Evolutionary conservation across 2,888 invertebrate genomes (phyloP).

Genomic region (Cancer borealis): DNA sequence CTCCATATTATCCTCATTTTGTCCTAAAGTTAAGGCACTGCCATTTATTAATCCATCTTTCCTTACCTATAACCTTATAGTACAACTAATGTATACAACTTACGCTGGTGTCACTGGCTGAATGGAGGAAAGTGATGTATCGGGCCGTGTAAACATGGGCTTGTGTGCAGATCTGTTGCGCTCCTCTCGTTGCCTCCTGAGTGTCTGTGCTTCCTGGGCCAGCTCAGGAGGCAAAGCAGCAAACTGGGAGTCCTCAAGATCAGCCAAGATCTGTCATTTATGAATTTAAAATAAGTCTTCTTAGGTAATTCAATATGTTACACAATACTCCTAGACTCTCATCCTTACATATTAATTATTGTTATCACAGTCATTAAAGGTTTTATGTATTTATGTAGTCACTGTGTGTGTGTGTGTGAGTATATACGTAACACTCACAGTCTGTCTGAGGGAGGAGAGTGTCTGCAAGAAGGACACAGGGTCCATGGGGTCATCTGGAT

Average conservation of each 20-base stretch:
- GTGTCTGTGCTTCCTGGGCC: conserved; percentile 89
- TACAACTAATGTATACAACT: not conserved
- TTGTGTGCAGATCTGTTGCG: conserved; percentile 88
- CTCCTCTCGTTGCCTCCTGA: conserved; percentile 88
- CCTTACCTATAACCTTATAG: too few relatives aligned
- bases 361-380: too few relatives aligned
- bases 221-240: conserved; percentile 90
- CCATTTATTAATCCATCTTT: too few relatives aligned
- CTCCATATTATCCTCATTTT: too few relatives aligned
- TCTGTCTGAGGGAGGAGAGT: conserved; percentile 87
- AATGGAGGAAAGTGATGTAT: conserved; percentile 84
- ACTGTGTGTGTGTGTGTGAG: not conserved
- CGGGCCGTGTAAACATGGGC: conserved; percentile 83
- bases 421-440: conserved; percentile 81
- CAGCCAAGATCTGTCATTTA: conserved; percentile 86
- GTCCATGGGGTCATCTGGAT: conserved; percentile 89
- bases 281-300: conserved; percentile 46
- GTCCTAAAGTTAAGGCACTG: too few relatives aligned
- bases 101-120: conserved; percentile 72
- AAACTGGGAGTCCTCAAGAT: conserved; percentile 95
- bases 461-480: conserved; percentile 91
- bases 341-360: too few relatives aligned
- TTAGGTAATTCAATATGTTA: not conserved
- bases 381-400: too few relatives aligned
- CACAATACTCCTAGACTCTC: not conserved